Conservation (phyloP, 1,140 invertebrate species). For the Bombyx mandarina region DNA sequence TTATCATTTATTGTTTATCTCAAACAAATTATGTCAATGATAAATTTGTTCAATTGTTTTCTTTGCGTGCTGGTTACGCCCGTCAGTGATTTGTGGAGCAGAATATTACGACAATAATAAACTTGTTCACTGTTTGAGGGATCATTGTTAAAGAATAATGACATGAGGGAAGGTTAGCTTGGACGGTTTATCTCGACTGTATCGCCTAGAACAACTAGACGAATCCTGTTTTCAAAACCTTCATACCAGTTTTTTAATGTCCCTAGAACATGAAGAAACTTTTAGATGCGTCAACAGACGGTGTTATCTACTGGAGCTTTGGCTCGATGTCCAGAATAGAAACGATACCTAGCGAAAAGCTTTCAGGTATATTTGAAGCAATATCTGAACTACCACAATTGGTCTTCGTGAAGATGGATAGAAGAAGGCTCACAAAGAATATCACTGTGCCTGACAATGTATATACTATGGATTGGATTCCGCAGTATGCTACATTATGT, state of each 20-base stretch:
- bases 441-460: constrained; percentile 73
- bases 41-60: too few species aligned
- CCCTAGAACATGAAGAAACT: constrained; percentile 71
- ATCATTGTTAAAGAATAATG: too few species aligned
- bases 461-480: constrained; percentile 76
- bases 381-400: constrained; percentile 69
- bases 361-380: constrained; percentile 62
- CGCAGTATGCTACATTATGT: constrained; percentile 77
- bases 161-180: too few species aligned
- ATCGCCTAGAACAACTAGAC: too few species aligned
- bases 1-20: too few species aligned
- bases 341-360: constrained; percentile 61
- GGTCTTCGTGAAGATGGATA: constrained; percentile 74
- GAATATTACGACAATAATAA: too few species aligned
- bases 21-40: too few species aligned
- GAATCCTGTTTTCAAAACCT: neutral
- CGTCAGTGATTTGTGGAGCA: too few species aligned
- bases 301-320: constrained; percentile 79
- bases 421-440: constrained; percentile 63
- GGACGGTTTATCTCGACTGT: too few species aligned
- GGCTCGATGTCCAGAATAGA: constrained; percentile 75
- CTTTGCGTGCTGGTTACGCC: too few species aligned
- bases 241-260: neutral
- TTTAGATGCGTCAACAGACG: constrained; percentile 72
- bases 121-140: too few species aligned